Base-by-base conservation (phyloP, 2,888 invertebrate genomes). In the Thelaira solivaga region DNA sequence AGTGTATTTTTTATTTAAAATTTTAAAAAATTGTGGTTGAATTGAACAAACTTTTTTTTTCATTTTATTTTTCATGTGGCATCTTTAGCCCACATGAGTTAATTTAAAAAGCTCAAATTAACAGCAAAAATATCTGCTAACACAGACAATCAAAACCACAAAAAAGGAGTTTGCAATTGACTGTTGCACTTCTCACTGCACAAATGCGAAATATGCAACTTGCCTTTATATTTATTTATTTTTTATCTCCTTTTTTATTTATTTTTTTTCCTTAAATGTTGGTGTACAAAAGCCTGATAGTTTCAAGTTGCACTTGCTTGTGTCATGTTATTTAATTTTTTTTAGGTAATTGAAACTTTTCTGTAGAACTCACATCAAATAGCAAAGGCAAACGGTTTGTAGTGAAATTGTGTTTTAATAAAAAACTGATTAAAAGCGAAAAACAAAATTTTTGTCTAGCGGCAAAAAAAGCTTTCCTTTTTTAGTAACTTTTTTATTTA, bases 251-350 rank as follows among this genome's bases (percentile, higher is more conserved):
- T n/a, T n/a, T n/a, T n/a, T n/a, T n/a, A n/a, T 18, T 51, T 29
- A 53, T 22, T 36, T 6, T 20, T n/a, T n/a, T n/a, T n/a, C n/a
- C 7, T 13, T 8, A 45, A 61, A 31, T 31, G 45, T 31, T 61
- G 36, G 24, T 13, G 22, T 1, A 5, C 24, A n/a, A 55, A 1
- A 1, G 36, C 16, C 20, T 29, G 18, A 43, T 43, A 59, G n/a
- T 41, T 64, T 64, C 10, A 4, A 51, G 13, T 51, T 24, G 13
- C 39, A 41, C 13, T 64, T 41, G 29, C 49, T 51, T n/a, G 51
- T 39, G 51, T 64, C 51, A 64, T 55, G 26, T 22, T 16, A 47
- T 20, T 29, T 18, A 36, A 64, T 18, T 22, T 26, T 41, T 36
- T 65, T 4, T 29, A 51, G 10, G 26, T 26, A 26, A 26, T 16